Conservation (phyloP, 2,888 invertebrate species). For the Macrosiphum euphorbiae region DNA sequence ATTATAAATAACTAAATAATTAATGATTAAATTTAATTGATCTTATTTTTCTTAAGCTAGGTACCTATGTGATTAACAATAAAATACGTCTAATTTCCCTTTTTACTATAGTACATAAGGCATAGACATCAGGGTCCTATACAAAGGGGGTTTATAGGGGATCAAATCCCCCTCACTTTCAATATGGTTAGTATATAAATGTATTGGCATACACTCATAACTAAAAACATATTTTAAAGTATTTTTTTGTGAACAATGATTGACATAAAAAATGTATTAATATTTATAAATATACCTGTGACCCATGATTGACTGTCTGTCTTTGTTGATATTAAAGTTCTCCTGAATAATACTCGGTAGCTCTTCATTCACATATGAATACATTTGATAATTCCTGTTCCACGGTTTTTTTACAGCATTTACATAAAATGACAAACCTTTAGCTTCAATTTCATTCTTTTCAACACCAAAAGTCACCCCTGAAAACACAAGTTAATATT, state of each 20-base stretch:
- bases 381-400: slow-evolving; percentile 95
- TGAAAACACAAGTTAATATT: background rate
- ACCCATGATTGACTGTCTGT: slow-evolving; percentile 83
- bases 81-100: too few relatives aligned
- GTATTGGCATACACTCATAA: too few relatives aligned
- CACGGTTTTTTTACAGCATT: slow-evolving; percentile 92
- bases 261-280: background rate
- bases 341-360: slow-evolving; percentile 80
- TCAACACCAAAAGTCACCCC: slow-evolving; percentile 42
- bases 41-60: too few relatives aligned
- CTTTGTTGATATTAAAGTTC: slow-evolving; percentile 78
- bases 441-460: slow-evolving; percentile 52
- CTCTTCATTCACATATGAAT: slow-evolving; percentile 91
- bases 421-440: slow-evolving; percentile 87
- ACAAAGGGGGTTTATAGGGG: too few relatives aligned
- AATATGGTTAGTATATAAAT: too few relatives aligned
- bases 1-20: too few relatives aligned
- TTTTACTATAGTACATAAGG: too few relatives aligned
- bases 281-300: slow-evolving; percentile 75
- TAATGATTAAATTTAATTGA: too few relatives aligned
- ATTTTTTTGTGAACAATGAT: background rate
- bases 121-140: too few relatives aligned
- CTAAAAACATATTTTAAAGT: too few relatives aligned
- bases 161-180: too few relatives aligned
- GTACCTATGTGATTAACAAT: too few relatives aligned